Percentiles rank a stretch among this genome's conserved stretches.
Evolutionary conservation across 1,140 invertebrate genomes (phyloP).

Genomic region (Diuraphis noxia): DNA sequence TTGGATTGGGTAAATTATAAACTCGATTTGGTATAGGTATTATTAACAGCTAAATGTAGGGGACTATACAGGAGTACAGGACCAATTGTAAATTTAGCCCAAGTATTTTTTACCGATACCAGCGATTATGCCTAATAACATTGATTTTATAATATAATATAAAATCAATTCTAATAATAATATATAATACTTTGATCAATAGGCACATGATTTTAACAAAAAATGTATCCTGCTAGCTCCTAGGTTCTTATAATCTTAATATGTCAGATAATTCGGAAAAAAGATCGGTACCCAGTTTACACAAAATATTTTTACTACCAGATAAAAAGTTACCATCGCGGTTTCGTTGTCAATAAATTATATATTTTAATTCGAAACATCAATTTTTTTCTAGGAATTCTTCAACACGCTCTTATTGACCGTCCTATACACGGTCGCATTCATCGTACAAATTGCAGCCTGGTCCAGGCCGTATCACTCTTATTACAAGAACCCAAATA

Average conservation of each 20-base stretch:
- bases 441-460: conserved; percentile 74
- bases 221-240: no score
- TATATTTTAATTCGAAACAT: background rate
- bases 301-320: background rate
- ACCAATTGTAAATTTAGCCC: no score
- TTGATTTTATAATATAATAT: no score
- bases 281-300: background rate
- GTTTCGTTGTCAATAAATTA: background rate
- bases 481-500: conserved; percentile 64
- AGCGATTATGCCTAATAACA: no score
- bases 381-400: conserved; percentile 70
- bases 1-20: background rate
- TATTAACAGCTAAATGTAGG: no score
- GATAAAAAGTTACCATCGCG: background rate
- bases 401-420: conserved; percentile 73
- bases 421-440: conserved; percentile 75
- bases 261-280: background rate
- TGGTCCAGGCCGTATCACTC: conserved; percentile 62
- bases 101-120: no score
- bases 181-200: no score
- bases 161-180: no score
- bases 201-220: no score
- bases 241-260: no score
- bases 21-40: background rate
- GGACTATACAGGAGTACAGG: no score